Evolutionary conservation across 2,888 invertebrate genomes (phyloP).

Genomic region (Miltochrista miniata): DNA sequence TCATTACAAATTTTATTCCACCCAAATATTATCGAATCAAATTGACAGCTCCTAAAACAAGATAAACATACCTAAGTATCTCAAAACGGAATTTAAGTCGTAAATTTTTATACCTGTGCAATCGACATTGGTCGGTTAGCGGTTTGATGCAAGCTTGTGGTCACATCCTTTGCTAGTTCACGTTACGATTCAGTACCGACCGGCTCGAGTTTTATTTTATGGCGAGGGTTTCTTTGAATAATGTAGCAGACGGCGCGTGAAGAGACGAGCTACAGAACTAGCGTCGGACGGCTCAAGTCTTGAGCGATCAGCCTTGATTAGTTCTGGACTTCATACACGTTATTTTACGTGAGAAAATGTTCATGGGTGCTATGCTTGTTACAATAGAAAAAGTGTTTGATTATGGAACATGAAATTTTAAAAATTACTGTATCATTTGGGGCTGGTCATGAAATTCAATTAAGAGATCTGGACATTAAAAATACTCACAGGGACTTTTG

Average conservation of each 20-base stretch:
- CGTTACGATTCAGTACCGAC: conserved; percentile 56
- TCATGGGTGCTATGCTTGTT: no score
- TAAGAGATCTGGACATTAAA: no score
- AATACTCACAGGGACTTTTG: no score
- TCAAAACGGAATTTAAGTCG: conserved; percentile 26
- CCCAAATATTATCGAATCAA: conserved; percentile 22
- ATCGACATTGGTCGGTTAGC: conserved; percentile 40
- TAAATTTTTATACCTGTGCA: conserved; percentile 36
- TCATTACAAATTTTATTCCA: conserved; percentile 15
- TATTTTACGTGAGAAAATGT: no score
- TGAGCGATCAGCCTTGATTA: background rate
- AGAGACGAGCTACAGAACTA: conserved; percentile 48
- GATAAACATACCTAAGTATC: conserved; percentile 29
- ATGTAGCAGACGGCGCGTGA: conserved; percentile 65
- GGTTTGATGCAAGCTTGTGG: conserved; percentile 52
- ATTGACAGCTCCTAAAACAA: conserved; percentile 26
- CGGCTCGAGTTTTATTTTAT: conserved; percentile 66
- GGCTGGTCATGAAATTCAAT: no score
- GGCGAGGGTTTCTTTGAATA: conserved; percentile 67
- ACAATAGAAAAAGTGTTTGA: no score
- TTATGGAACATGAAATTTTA: no score
- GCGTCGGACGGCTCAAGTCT: conserved; percentile 12
- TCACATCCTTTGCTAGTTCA: conserved; percentile 44
- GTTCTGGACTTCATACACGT: background rate
- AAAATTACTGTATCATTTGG: no score